A percentile compares a stretch with the other conserved stretches of the same genome.
phyloP scores from a whole-genome alignment of 2,113 vertebrate species.

The Ptilorrhoa leucosticta region DNA sequence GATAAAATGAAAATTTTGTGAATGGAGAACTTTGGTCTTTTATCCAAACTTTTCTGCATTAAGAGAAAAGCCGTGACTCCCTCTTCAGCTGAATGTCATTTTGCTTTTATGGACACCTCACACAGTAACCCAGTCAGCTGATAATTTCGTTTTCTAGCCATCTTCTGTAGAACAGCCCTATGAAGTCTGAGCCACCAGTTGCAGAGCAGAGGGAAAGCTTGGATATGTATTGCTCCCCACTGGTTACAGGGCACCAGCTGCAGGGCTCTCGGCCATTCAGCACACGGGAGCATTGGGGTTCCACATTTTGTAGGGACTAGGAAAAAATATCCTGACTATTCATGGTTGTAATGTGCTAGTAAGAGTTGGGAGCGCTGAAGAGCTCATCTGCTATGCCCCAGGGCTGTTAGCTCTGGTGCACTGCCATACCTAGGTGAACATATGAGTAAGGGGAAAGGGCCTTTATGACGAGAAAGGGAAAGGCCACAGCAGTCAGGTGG shows the following conservation, averaged over 20 bases:
- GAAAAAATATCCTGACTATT: not conserved
- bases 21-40: not conserved
- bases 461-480: not conserved
- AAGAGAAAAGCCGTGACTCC: not conserved
- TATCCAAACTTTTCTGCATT: not conserved
- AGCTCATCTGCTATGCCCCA: not conserved
- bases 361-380: not conserved
- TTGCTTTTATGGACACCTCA: not conserved
- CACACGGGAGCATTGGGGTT: accelerated
- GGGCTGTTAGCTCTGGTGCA: not conserved
- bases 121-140: not conserved
- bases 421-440: not conserved
- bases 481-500: not conserved
- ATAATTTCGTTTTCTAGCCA: not conserved
- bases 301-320: not conserved
- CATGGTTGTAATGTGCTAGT: not conserved
- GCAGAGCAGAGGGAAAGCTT: not conserved
- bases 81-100: not conserved
- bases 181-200: not conserved
- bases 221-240: not conserved
- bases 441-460: not conserved
- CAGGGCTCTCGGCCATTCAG: accelerated
- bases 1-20: not conserved
- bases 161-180: not conserved
- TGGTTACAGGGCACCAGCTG: not conserved